These are phyloP conservation scores for Plecturocebus donacophilus DNA, from an alignment of 2,113 vertebrate genomes.

Conservation along the genomic window DNA sequence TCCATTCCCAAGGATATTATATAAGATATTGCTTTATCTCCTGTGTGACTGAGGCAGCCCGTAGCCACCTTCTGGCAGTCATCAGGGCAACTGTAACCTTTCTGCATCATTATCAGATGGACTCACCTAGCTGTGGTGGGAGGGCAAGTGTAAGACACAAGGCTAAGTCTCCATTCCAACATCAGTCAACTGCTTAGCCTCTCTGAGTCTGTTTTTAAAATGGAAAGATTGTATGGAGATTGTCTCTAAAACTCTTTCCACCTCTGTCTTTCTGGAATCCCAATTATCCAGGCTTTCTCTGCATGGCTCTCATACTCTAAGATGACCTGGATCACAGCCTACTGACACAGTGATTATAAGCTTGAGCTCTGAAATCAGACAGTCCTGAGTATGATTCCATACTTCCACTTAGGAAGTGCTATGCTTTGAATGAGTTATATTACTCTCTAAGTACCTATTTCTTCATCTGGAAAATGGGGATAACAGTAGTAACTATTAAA, in stretches of 20 bases:
- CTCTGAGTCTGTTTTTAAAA: neutral
- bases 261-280: neutral
- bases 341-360: neutral
- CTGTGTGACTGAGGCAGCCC: neutral
- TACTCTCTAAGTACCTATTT: neutral
- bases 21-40: neutral
- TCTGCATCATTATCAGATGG: neutral
- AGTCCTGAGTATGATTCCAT: neutral
- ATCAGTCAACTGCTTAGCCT: neutral
- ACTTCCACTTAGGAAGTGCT: neutral
- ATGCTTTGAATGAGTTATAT: neutral
- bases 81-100: neutral
- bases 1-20: neutral
- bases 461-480: neutral
- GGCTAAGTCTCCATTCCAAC: neutral
- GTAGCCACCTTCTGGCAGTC: neutral
- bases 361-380: neutral
- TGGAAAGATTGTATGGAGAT: neutral
- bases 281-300: neutral
- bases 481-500: neutral
- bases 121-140: neutral
- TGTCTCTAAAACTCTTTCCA: neutral
- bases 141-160: neutral
- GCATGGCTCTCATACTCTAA: neutral
- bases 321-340: neutral